Base-by-base conservation (phyloP, 1,140 invertebrate genomes). In the Ostrea edulis region DNA sequence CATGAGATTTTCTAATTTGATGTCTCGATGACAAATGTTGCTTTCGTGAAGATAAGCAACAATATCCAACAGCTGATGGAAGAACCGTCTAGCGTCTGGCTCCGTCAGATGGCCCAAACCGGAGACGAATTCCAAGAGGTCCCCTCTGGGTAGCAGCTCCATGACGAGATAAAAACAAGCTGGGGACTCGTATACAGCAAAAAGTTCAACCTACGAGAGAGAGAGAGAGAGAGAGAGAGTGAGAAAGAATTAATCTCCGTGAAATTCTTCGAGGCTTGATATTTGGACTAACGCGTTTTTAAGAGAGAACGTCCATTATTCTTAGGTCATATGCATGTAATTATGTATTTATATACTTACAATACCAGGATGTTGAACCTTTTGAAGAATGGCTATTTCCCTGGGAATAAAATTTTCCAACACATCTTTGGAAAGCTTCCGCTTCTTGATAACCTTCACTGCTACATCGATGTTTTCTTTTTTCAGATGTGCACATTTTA, bases 391-490 rank as follows among this genome's bases (percentile, higher is more conserved):
- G 93, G 97, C 97, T 81, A 98, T 97, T 96, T 98, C 97, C 87
- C 97, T 96, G 0, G 97, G 97, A n/a, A 98, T 93, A 94, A 97
- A 98, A 93, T 97, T 98, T 90, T 96, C 96, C 14, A 97, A 94
- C 93, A 97, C 97, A 93, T 97, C 97, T 44, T 96, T 95, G 0
- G 97, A 97, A 0, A 97, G 97, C 94, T 97, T 96, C 88, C 96
- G 96, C 94, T 97, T 98, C 54, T 97, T 97, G 62, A 98, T 97
- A 83, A 98, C 97, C 96, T 98, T 98, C 35, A 98, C 96, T 44
- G 97, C 97, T 51, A 98, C 97, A 91, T 97, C 96, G 87, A 96
- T 96, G 87, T 96, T 95, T 91, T 97, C 97, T 85, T 96, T 95
- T 89, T 96, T 96, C 58, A 97, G 97, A 84, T 96, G 96, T 0